Evolutionary conservation across 2,113 vertebrate genomes (phyloP).

Genomic region (Cynopterus brachyotis): DNA sequence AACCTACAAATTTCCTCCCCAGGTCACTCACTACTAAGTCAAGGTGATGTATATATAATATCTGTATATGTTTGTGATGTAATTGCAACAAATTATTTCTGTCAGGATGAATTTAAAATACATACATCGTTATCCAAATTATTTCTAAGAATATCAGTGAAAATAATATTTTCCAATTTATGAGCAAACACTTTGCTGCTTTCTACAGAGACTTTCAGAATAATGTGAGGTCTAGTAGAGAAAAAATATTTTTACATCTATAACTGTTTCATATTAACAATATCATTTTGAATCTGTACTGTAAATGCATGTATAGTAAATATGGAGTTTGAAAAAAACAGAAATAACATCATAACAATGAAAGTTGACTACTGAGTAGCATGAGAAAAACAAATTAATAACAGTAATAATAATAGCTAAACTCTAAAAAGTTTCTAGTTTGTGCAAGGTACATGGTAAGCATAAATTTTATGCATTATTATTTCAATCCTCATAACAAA

Average conservation of each 20-base stretch:
- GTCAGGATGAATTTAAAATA: constrained; percentile 64
- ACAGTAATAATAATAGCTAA: background rate
- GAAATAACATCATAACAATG: background rate
- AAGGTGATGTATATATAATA: constrained; percentile 59
- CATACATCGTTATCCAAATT: constrained; percentile 12
- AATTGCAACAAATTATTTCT: constrained; percentile 54
- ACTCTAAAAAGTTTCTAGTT: background rate
- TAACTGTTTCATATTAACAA: background rate
- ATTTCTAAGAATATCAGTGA: constrained; percentile 13
- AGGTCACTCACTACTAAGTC: constrained; percentile 58
- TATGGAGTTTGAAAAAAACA: background rate
- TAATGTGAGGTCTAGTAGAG: background rate
- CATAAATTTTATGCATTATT: background rate
- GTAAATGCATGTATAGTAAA: background rate
- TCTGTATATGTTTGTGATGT: constrained; percentile 34
- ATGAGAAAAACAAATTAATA: background rate
- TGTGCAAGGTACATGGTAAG: background rate
- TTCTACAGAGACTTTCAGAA: background rate
- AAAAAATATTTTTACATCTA: background rate
- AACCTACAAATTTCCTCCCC: constrained; percentile 70
- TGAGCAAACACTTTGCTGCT: background rate
- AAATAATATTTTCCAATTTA: constrained; percentile 38
- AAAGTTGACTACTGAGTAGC: background rate
- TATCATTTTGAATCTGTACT: background rate
- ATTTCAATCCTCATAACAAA: background rate